These are phyloP conservation scores for Diorhabda elongata DNA, from an alignment of 1,140 invertebrate species.

Conservation along the genomic window DNA sequence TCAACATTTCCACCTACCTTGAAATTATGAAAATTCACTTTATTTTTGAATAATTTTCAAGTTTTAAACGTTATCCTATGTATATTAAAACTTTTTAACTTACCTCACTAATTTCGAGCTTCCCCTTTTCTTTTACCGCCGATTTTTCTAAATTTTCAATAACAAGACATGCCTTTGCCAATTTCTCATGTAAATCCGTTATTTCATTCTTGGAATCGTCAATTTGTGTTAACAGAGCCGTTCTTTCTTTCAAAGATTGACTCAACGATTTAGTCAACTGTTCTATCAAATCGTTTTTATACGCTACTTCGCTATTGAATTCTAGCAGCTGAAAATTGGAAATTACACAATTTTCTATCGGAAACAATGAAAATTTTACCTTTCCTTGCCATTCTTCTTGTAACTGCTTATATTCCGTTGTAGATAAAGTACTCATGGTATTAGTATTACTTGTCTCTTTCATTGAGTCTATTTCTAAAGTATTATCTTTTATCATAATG, in stretches of 20 bases:
- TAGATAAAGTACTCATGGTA: constrained; percentile 47
- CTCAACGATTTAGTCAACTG: constrained; percentile 59
- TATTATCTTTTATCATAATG: constrained; percentile 47
- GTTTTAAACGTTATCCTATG: too few relatives aligned
- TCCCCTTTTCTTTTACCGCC: not conserved
- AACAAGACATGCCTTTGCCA: not conserved
- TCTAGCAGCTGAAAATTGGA: constrained; percentile 54
- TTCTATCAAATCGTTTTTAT: constrained; percentile 57
- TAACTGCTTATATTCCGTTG: constrained; percentile 51
- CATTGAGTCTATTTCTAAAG: constrained; percentile 48
- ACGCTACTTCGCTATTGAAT: constrained; percentile 55
- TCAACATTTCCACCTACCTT: too few relatives aligned
- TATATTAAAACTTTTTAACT: too few relatives aligned
- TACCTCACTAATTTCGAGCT: too few relatives aligned
- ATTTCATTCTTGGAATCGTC: constrained; percentile 59
- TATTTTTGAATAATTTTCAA: too few relatives aligned
- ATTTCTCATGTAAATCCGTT: constrained; percentile 45
- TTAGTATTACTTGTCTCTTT: constrained; percentile 37
- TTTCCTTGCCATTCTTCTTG: constrained; percentile 49
- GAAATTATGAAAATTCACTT: too few relatives aligned
- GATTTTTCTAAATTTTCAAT: not conserved
- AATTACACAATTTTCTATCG: not conserved
- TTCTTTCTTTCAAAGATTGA: constrained; percentile 54
- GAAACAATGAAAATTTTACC: constrained; percentile 20
- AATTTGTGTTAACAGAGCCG: constrained; percentile 57